phyloP scores from a whole-genome alignment of 2,888 invertebrate genomes.

The Drosophila helvetica region DNA sequence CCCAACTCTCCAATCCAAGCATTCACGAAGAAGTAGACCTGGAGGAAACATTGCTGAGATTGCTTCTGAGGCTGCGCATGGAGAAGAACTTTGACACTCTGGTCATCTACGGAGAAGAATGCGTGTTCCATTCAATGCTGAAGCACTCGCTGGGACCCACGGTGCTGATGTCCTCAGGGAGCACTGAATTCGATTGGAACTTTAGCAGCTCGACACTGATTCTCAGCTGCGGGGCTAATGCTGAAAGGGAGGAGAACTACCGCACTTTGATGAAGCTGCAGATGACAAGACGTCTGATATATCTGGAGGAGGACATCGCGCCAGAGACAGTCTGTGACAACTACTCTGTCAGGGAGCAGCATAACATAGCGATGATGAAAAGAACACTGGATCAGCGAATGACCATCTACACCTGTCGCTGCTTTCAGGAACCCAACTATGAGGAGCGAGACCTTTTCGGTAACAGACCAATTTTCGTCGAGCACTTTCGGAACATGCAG shows the following conservation, averaged over 20 bases:
- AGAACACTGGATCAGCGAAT: slow-evolving; percentile 1
- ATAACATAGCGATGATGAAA: slow-evolving; percentile 51
- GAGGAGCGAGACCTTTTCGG: slow-evolving; percentile 1
- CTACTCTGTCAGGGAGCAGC: slow-evolving; percentile 40
- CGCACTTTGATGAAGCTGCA: slow-evolving; percentile 45
- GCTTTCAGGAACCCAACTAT: slow-evolving; percentile 23
- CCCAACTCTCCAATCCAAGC: background rate
- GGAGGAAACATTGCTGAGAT: slow-evolving; percentile 13
- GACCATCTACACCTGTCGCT: slow-evolving; percentile 50
- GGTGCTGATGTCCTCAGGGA: slow-evolving; percentile 34
- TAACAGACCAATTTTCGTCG: slow-evolving; percentile 29
- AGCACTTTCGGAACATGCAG: slow-evolving; percentile 61
- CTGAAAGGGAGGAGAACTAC: slow-evolving; percentile 43
- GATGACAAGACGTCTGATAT: slow-evolving; percentile 39
- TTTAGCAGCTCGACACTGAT: slow-evolving; percentile 43
- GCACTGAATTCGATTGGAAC: slow-evolving; percentile 45
- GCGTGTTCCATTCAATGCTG: slow-evolving; percentile 50
- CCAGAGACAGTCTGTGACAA: slow-evolving; percentile 29
- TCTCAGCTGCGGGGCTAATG: slow-evolving; percentile 33
- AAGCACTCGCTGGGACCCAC: slow-evolving; percentile 25
- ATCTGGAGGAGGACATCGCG: background rate
- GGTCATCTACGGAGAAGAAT: slow-evolving; percentile 48
- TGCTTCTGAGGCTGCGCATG: slow-evolving; percentile 37
- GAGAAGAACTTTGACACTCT: slow-evolving; percentile 47
- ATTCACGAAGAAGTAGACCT: background rate